A percentile compares a stretch with the other conserved stretches of the same genome.
These are phyloP conservation scores for Paratilapia polleni DNA, from an alignment of 2,113 vertebrate genomes.

Conservation along the genomic window DNA sequence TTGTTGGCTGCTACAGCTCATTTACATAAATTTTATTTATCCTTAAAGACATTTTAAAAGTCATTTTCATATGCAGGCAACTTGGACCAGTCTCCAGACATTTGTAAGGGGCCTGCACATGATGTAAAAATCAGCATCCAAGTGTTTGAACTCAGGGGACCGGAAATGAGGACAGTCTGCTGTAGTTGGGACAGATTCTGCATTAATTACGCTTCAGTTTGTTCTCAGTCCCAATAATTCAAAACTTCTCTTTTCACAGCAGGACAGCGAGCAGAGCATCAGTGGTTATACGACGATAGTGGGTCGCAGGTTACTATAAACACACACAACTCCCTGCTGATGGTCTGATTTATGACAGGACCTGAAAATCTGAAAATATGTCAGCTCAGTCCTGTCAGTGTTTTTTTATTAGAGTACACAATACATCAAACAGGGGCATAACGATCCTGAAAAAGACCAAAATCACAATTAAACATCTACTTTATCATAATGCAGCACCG, in stretches of 20 bases:
- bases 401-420: not conserved
- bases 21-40: not conserved
- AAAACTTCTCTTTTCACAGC: not conserved
- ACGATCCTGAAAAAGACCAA: not conserved
- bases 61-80: not conserved
- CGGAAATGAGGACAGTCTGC: slow-evolving; percentile 50
- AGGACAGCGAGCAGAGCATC: not conserved
- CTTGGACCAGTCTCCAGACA: not conserved
- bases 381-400: not conserved
- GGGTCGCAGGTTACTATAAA: not conserved
- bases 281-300: not conserved
- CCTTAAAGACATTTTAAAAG: not conserved
- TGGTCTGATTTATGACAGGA: too few relatives aligned
- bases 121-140: not conserved
- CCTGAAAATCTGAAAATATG: too few relatives aligned
- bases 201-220: slow-evolving; percentile 59
- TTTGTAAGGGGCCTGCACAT: not conserved
- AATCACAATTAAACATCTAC: not conserved
- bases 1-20: not conserved
- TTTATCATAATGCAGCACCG: not conserved
- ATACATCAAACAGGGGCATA: not conserved
- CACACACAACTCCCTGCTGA: not conserved
- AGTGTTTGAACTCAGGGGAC: slow-evolving; percentile 6
- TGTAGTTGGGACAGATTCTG: slow-evolving; percentile 28
- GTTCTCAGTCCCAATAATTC: not conserved